phyloP scores from a whole-genome alignment of 2,888 invertebrate species.

The Tenthredo scrophulariae region DNA sequence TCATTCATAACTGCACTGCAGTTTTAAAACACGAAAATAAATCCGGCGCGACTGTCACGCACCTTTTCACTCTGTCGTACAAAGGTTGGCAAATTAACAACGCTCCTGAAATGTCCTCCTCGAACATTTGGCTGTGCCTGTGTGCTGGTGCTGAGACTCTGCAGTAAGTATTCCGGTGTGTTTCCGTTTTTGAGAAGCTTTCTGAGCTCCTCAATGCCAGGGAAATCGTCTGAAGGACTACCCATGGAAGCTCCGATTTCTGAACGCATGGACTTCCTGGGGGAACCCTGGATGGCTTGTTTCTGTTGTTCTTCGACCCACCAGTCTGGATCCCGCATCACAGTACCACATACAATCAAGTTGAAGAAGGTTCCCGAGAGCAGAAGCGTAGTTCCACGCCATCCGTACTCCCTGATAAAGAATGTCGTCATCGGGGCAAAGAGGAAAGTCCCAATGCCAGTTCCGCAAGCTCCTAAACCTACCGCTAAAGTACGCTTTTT shows the following conservation, averaged over 20 bases:
- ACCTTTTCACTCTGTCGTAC: constrained; percentile 86
- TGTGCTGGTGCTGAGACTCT: constrained; percentile 82
- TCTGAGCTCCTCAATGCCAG: constrained; percentile 84
- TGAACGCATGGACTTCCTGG: constrained; percentile 80
- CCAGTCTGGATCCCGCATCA: constrained; percentile 95
- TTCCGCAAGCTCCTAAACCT: constrained; percentile 92
- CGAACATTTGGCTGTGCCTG: constrained; percentile 80
- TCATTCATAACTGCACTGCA: not conserved
- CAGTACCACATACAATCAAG: constrained; percentile 90
- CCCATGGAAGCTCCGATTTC: constrained; percentile 80
- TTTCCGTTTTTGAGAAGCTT: constrained; percentile 85
- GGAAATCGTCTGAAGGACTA: constrained; percentile 81
- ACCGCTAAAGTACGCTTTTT: constrained; percentile 92
- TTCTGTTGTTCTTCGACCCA: constrained; percentile 83
- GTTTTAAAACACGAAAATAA: constrained; percentile 29
- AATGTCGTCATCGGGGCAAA: constrained; percentile 92
- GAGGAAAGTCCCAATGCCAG: constrained; percentile 93
- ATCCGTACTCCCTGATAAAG: constrained; percentile 89
- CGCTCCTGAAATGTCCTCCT: constrained; percentile 81
- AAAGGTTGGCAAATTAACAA: constrained; percentile 88
- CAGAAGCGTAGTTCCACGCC: constrained; percentile 90
- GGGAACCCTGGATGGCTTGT: constrained; percentile 66
- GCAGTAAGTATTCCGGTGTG: constrained; percentile 84
- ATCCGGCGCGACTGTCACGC: constrained; percentile 58
- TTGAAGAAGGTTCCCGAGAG: constrained; percentile 92